Evolutionary conservation across 2,888 invertebrate genomes (phyloP), one percentile per base, ranked within the genome.

Genomic region (Lithophane ornitopus): DNA sequence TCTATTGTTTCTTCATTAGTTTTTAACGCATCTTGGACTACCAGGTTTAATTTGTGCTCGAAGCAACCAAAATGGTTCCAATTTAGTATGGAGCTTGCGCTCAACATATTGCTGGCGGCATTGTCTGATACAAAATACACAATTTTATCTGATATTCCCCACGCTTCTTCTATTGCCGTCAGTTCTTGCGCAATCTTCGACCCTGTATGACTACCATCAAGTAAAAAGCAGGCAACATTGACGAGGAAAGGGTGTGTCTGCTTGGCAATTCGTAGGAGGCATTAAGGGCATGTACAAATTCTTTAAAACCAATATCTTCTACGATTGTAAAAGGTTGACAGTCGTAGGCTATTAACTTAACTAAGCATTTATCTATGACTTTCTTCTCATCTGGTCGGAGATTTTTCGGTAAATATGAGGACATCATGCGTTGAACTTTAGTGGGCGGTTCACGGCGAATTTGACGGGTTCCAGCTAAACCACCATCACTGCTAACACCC

Each of bases 11-110:
- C 16, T 58, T 58, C 26, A 58, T 58, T 58, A 58, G 56, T 58
- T 12, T 67, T 67, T 70, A 76, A 70, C n/a, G n/a, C n/a, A n/a
- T n/a, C 70, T 58, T 76, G 66, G 44, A 71, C 76, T 54, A 76
- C 49, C 52, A 71, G 67, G 63, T 28, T 58, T 58, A 77, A 61
- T 73, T 77, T 72, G 62, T 77, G 77, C 54, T 72, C 68, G 65
- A 70, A 78, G 59, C 78, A 78, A 22, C 71, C 74, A 67, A 78
- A 78, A 68, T 78, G 74, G 49, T 58, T 74, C 78, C 71, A 78
- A 66, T 74, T 74, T 74, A 75, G 67, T 67, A 74, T 67, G 28
- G 49, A 49, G 66, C 74, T 74, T 61, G 70, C 78, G 34, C 74
- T 70, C 44, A 78, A 70, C 26, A 58, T 58, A 58, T 58, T 58